phyloP scores from a whole-genome alignment of 2,797 vertebrate species.

The Schizopygopsis malacanthus region DNA sequence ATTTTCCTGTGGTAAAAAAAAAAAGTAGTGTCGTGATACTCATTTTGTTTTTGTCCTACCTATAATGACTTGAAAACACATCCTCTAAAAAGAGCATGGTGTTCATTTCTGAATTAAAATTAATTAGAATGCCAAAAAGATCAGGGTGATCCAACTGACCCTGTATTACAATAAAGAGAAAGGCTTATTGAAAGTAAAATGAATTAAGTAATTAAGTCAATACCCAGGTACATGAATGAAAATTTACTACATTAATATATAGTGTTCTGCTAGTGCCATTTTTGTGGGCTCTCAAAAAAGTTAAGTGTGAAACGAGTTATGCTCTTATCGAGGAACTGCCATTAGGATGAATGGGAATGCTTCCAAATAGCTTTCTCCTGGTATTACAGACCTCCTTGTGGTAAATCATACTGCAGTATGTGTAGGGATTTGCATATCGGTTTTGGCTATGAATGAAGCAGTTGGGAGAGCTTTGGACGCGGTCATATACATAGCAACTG shows the following conservation, averaged over 20 bases:
- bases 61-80: neutral
- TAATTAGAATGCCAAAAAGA: neutral
- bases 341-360: slow-evolving; percentile 28
- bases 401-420: slow-evolving; percentile 21
- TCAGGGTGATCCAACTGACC: neutral
- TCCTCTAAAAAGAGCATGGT: neutral
- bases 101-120: neutral
- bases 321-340: slow-evolving; percentile 22
- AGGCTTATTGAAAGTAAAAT: neutral
- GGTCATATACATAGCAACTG: slow-evolving; percentile 13
- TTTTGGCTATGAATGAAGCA: neutral
- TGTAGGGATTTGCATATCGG: neutral
- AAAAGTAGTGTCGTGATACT: neutral
- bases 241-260: neutral
- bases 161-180: neutral
- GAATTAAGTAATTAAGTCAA: neutral
- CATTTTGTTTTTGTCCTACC: neutral
- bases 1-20: neutral
- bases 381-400: neutral
- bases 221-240: neutral
- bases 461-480: slow-evolving; percentile 11
- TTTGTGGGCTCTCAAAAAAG: slow-evolving; percentile 9
- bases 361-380: slow-evolving; percentile 10
- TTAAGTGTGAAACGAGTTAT: slow-evolving; percentile 18
- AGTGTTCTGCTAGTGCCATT: neutral